These are phyloP conservation scores for Brachionus rotundiformis DNA, from an alignment of 1,140 invertebrate species.

Conservation along the genomic window DNA sequence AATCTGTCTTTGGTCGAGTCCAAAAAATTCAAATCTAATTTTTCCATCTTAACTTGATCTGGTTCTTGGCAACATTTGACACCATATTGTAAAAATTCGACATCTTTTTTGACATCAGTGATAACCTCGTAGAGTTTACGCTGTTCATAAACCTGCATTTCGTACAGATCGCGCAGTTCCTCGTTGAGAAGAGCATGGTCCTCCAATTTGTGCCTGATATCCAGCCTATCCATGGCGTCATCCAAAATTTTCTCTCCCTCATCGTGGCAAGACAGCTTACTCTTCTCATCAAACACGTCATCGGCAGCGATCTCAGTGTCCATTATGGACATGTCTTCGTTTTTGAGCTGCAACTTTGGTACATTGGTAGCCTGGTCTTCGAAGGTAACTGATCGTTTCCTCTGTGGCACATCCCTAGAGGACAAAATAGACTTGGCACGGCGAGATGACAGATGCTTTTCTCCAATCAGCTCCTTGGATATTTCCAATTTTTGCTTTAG, in stretches of 20 bases:
- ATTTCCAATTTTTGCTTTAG: slow-evolving; percentile 44
- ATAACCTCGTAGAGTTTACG: slow-evolving; percentile 15
- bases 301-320: slow-evolving; percentile 28
- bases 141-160: slow-evolving; percentile 35
- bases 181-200: slow-evolving; percentile 15
- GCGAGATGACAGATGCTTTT: slow-evolving; percentile 11
- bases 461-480: slow-evolving; percentile 40
- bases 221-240: not conserved
- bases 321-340: not conserved
- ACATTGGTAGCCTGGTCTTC: slow-evolving; percentile 7
- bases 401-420: not conserved
- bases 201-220: slow-evolving; percentile 36
- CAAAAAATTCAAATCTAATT: slow-evolving; percentile 1
- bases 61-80: not conserved
- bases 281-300: slow-evolving; percentile 33
- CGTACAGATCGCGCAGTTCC: slow-evolving; percentile 29
- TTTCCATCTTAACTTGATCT: not conserved
- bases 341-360: slow-evolving; percentile 9
- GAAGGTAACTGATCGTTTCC: slow-evolving; percentile 45
- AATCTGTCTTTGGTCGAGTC: slow-evolving; percentile 32
- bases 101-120: slow-evolving; percentile 28
- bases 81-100: slow-evolving; percentile 37
- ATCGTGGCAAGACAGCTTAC: not conserved
- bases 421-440: slow-evolving; percentile 10
- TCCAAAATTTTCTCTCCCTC: slow-evolving; percentile 43